Conservation (phyloP, 2,113 vertebrate species). For the Rhea americana region DNA sequence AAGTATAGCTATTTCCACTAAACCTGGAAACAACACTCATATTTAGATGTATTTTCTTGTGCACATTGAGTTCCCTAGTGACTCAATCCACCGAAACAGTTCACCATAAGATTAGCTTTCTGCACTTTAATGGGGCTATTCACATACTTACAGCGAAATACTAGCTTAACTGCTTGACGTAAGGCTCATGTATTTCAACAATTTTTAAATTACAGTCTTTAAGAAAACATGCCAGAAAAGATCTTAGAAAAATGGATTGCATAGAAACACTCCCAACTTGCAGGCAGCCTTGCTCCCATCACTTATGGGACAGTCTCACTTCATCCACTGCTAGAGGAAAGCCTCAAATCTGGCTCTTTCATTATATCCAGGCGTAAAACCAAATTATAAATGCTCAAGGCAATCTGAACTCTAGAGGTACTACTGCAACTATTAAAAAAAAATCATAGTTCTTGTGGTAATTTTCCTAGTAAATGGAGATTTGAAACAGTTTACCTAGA, state of each 20-base stretch:
- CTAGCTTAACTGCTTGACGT: background rate
- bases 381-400: background rate
- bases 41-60: background rate
- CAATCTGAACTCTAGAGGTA: background rate
- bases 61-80: background rate
- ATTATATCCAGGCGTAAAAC: background rate
- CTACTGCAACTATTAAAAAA: background rate
- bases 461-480: background rate
- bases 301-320: background rate
- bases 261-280: background rate
- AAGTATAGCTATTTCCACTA: constrained; percentile 16
- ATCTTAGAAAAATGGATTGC: background rate
- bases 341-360: background rate
- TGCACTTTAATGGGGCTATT: background rate
- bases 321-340: background rate
- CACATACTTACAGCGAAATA: background rate
- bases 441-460: background rate
- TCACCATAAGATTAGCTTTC: background rate
- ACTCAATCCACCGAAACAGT: background rate
- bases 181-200: background rate
- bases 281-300: background rate
- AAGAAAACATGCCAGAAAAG: constrained; percentile 1
- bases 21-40: constrained; percentile 1
- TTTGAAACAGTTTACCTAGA: background rate
- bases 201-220: background rate